Evolutionary conservation across 1,140 invertebrate genomes (phyloP).

Genomic region (Pseudomyrmex flavicornis): DNA sequence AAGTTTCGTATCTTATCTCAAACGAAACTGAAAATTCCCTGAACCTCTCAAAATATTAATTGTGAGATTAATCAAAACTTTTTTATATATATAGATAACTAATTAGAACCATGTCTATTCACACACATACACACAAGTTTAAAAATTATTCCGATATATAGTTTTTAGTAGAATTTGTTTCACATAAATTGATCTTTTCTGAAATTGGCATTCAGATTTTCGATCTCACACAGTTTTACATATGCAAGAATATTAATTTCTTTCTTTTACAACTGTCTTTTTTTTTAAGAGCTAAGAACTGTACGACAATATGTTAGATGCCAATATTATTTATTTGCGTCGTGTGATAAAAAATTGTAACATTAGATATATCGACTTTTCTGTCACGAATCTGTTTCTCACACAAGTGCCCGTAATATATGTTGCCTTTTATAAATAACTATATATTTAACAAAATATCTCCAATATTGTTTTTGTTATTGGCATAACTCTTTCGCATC

Average conservation of each 20-base stretch:
- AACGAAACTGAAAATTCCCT: slow-evolving; percentile 64
- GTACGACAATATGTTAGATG: background rate
- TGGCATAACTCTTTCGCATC: slow-evolving; percentile 7
- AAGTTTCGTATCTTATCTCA: slow-evolving; percentile 12
- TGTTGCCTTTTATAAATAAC: too few relatives aligned
- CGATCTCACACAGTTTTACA: background rate
- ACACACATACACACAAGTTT: background rate
- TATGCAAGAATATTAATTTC: too few relatives aligned
- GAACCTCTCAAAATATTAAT: slow-evolving; percentile 62
- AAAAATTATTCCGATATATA: slow-evolving; percentile 15
- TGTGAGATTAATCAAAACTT: slow-evolving; percentile 43
- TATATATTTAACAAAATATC: too few relatives aligned
- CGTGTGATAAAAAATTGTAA: background rate
- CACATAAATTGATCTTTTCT: background rate
- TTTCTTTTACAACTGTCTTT: too few relatives aligned
- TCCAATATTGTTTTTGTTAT: background rate
- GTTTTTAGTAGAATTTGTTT: background rate
- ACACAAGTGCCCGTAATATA: too few relatives aligned
- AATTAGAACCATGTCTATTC: background rate
- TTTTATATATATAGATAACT: slow-evolving; percentile 13
- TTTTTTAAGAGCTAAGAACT: slow-evolving; percentile 38
- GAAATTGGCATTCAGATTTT: slow-evolving; percentile 42
- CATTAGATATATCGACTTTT: background rate
- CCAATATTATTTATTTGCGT: background rate
- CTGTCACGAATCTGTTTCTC: too few relatives aligned